phyloP scores from a whole-genome alignment of 2,113 vertebrate genomes.

The Platycercus adscitus region DNA sequence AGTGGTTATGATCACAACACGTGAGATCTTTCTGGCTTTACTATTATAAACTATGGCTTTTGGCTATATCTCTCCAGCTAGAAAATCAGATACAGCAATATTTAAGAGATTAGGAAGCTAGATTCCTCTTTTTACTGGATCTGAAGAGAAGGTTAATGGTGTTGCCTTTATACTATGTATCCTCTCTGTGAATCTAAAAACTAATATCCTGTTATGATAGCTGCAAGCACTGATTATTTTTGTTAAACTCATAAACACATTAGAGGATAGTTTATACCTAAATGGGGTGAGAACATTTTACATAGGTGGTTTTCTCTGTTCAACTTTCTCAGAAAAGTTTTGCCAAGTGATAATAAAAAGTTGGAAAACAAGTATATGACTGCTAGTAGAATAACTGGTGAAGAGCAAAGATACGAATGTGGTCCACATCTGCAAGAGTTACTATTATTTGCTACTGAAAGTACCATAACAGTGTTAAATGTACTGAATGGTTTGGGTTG shows the following conservation, averaged over 20 bases:
- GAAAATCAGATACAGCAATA: neutral
- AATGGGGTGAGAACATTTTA: neutral
- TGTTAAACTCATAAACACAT: neutral
- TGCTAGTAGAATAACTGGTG: neutral
- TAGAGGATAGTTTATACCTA: neutral
- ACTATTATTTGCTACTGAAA: neutral
- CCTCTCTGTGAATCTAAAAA: neutral
- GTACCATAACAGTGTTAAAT: neutral
- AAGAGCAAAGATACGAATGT: neutral
- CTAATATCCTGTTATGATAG: fast-evolving
- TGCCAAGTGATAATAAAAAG: neutral
- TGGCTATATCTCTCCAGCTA: neutral
- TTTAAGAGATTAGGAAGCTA: neutral
- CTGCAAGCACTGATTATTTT: neutral
- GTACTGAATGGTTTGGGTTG: neutral
- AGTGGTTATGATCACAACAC: neutral
- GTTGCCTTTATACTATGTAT: neutral
- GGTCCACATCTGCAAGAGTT: neutral
- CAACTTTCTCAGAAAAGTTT: neutral
- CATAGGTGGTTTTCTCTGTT: neutral
- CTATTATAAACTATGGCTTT: neutral
- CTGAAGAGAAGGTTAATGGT: neutral
- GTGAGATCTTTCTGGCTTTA: neutral
- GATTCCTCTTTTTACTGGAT: neutral
- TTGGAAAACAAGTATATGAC: neutral